A percentile compares a stretch with the other conserved stretches of the same genome.
Conservation (phyloP, 2,797 vertebrate species). For the Chanos chanos region DNA sequence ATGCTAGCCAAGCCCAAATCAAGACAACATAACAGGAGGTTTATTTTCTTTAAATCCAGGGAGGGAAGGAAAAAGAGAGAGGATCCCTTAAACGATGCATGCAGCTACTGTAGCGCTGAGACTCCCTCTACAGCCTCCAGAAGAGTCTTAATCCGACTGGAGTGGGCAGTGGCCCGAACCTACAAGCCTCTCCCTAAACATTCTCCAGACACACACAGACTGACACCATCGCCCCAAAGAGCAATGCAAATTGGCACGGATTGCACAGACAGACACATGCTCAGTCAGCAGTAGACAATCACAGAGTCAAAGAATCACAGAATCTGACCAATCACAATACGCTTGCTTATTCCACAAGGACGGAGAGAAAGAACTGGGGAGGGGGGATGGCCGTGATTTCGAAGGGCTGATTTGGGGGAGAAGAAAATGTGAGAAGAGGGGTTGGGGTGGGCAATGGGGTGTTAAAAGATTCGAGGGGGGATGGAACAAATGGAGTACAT, state of each 20-base stretch:
- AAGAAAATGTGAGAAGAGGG: neutral
- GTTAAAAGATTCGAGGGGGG: conserved; percentile 35
- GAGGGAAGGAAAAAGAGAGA: neutral
- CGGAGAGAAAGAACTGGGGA: neutral
- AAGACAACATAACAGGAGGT: conserved; percentile 6
- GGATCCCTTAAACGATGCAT: neutral
- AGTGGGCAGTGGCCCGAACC: conserved; percentile 20
- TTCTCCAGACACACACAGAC: neutral
- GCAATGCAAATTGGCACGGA: neutral
- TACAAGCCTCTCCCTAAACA: too few relatives aligned
- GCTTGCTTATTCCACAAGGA: neutral
- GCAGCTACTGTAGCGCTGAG: conserved; percentile 9
- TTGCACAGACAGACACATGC: conserved; percentile 9
- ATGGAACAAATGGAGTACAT: conserved; percentile 4
- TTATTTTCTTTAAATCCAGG: conserved; percentile 14
- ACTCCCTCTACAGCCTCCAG: conserved; percentile 24
- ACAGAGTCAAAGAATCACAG: neutral
- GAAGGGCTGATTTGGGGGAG: neutral
- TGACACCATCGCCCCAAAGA: too few relatives aligned
- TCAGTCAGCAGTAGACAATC: conserved; percentile 5
- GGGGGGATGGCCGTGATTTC: neutral
- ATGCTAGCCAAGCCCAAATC: neutral
- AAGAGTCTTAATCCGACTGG: conserved; percentile 19
- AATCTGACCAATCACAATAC: conserved; percentile 21
- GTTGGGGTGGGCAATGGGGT: conserved; percentile 9